Conservation (phyloP, 2,888 invertebrate genomes). For the Leptothorax acervorum region DNA sequence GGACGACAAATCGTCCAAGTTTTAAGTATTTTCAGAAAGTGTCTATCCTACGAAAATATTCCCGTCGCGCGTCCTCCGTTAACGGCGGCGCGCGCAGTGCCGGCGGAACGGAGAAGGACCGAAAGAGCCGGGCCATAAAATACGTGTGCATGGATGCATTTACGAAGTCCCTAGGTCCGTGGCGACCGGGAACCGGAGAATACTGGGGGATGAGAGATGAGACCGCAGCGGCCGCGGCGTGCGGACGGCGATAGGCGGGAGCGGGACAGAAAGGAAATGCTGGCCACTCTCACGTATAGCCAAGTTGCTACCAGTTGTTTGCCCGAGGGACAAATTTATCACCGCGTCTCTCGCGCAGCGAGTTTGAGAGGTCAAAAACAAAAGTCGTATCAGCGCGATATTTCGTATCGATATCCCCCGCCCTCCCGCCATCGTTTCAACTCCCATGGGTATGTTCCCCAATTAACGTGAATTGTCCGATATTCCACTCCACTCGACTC, state of each 20-base stretch:
- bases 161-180: slow-evolving; percentile 70
- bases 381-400: slow-evolving; percentile 57
- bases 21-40: slow-evolving; percentile 82
- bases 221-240: slow-evolving; percentile 45
- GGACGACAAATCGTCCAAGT: slow-evolving; percentile 81
- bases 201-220: slow-evolving; percentile 60
- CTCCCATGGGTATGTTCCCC: slow-evolving; percentile 55
- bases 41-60: slow-evolving; percentile 79
- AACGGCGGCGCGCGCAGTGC: slow-evolving; percentile 24
- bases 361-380: slow-evolving; percentile 64
- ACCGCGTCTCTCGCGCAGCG: slow-evolving; percentile 68
- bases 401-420: slow-evolving; percentile 46
- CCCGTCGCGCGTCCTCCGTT: slow-evolving; percentile 37
- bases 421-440: slow-evolving; percentile 30
- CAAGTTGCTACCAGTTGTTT: slow-evolving; percentile 75
- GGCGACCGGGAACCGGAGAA: slow-evolving; percentile 54
- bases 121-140: slow-evolving; percentile 78
- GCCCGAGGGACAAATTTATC: slow-evolving; percentile 77
- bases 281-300: slow-evolving; percentile 46
- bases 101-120: slow-evolving; percentile 12
- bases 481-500: slow-evolving; percentile 56
- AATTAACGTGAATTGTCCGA: slow-evolving; percentile 70
- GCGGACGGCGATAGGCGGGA: slow-evolving; percentile 3
- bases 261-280: slow-evolving; percentile 20
- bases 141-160: slow-evolving; percentile 82